Conservation (phyloP, 2,797 vertebrate species). For the Phalanger gymnotis region DNA sequence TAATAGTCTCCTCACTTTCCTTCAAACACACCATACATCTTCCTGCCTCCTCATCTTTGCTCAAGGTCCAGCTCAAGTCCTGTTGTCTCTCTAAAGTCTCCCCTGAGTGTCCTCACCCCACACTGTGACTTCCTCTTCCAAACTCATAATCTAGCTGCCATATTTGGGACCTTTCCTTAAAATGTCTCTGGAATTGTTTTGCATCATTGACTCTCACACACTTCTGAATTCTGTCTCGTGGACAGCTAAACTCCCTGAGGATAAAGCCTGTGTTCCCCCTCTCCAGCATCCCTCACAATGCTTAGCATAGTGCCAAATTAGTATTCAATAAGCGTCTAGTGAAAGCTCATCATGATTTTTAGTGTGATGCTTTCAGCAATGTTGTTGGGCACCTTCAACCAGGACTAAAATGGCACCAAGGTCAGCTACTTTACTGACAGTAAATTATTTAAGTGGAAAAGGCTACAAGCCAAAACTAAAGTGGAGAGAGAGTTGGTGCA, state of each 20-base stretch:
- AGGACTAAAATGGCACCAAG: background rate
- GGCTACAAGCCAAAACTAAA: background rate
- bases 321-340: background rate
- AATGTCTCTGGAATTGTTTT: background rate
- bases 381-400: background rate
- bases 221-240: background rate
- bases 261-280: background rate
- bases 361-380: background rate
- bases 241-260: background rate
- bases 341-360: background rate
- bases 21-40: background rate
- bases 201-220: background rate
- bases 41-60: background rate
- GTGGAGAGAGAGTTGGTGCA: background rate
- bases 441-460: background rate
- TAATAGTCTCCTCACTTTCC: background rate
- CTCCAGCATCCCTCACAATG: background rate
- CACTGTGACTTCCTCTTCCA: background rate
- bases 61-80: background rate
- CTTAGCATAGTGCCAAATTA: background rate
- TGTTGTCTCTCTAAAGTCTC: background rate
- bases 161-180: background rate
- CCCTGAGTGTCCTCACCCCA: background rate
- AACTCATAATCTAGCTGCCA: background rate
- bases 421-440: background rate